These are phyloP conservation scores for Sycophaga agraensis DNA, from an alignment of 1,140 invertebrate genomes.

Conservation along the genomic window DNA sequence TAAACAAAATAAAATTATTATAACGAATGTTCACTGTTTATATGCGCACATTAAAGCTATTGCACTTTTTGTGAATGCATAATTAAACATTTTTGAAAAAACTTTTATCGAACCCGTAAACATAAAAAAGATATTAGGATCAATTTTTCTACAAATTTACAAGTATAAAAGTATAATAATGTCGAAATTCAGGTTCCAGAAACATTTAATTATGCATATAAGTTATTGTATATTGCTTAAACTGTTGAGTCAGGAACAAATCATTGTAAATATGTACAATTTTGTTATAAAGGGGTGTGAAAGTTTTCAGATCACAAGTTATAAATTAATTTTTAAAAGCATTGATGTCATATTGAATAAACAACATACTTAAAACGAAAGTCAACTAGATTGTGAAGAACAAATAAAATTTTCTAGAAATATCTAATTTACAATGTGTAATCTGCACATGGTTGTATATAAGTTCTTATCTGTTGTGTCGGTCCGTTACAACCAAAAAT, in stretches of 20 bases:
- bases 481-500: no score
- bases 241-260: not conserved
- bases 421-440: no score
- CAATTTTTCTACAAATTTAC: not conserved
- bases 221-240: not conserved
- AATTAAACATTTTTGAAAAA: constrained; percentile 11
- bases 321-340: not conserved
- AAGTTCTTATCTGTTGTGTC: no score
- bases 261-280: not conserved
- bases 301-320: not conserved
- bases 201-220: constrained; percentile 22
- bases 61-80: constrained; percentile 10
- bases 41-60: not conserved
- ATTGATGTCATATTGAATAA: not conserved
- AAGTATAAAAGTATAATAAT: not conserved
- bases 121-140: not conserved
- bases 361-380: no score
- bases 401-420: no score
- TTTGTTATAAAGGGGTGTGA: not conserved
- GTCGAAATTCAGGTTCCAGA: not conserved
- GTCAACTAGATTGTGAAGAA: no score
- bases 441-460: no score
- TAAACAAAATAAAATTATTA: no score
- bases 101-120: not conserved
- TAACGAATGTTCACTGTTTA: no score